Evolutionary conservation across 2,113 vertebrate species (phyloP).

Genomic region (Piprites chloris): DNA sequence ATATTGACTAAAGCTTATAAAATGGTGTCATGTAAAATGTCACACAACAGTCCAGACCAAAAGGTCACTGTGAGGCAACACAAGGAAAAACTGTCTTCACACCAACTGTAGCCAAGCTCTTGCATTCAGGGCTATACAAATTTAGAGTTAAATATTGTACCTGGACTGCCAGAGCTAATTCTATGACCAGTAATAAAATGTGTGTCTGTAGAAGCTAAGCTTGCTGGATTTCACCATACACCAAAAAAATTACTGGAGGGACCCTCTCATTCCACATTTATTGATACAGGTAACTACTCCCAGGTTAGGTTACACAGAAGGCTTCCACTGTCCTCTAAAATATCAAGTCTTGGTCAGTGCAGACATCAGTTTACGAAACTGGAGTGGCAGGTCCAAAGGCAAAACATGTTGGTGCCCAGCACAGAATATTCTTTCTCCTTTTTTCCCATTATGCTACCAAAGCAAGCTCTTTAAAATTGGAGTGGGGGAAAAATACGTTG

Average conservation of each 20-base stretch:
- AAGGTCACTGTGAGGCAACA: not conserved
- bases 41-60: not conserved
- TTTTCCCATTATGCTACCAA: not conserved
- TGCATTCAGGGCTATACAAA: not conserved
- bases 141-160: not conserved
- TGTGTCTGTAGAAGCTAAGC: not conserved
- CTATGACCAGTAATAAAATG: not conserved
- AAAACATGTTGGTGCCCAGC: not conserved
- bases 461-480: not conserved
- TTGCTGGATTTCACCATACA: not conserved
- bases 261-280: not conserved
- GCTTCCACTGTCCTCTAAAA: not conserved
- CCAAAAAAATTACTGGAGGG: not conserved
- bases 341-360: not conserved
- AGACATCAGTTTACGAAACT: not conserved
- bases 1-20: not conserved
- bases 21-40: not conserved
- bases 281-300: not conserved
- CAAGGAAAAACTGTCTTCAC: not conserved
- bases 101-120: not conserved
- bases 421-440: accelerated
- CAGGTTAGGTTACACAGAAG: not conserved
- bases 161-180: not conserved
- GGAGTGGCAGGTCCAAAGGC: not conserved
- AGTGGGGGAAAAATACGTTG: not conserved